Evolutionary conservation across 2,797 vertebrate genomes (phyloP).

Genomic region (Cygnus olor): DNA sequence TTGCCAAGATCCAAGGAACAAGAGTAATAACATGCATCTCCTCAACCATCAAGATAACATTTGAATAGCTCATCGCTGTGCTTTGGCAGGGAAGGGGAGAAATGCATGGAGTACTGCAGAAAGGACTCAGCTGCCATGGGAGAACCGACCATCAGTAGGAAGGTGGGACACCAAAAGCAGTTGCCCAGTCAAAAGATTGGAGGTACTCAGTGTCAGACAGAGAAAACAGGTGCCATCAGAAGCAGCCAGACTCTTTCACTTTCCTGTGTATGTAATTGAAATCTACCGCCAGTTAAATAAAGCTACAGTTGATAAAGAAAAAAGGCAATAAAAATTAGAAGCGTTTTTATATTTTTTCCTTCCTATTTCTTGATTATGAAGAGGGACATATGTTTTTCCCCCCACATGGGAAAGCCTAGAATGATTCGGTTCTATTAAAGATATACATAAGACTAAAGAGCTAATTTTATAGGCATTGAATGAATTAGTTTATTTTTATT

Average conservation of each 20-base stretch:
- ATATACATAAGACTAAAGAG: neutral
- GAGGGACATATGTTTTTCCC: neutral
- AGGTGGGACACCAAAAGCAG: neutral
- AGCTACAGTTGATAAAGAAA: neutral
- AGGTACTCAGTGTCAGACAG: neutral
- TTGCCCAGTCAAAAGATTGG: neutral
- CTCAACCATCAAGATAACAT: neutral
- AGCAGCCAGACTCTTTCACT: neutral
- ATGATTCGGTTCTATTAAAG: neutral
- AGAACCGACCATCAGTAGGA: neutral
- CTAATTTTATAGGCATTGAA: neutral
- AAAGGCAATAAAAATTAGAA: neutral
- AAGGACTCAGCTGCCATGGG: neutral
- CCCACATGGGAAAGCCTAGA: neutral
- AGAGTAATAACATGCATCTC: too few relatives aligned
- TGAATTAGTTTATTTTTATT: neutral
- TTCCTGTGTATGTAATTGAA: neutral
- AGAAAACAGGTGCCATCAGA: neutral
- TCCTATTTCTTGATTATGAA: neutral
- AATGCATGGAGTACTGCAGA: neutral
- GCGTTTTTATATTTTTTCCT: neutral
- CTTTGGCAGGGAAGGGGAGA: neutral
- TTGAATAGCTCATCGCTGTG: neutral
- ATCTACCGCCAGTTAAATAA: neutral
- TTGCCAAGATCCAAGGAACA: neutral